Percentiles rank a stretch among this genome's conserved stretches.
Conservation (phyloP, 2,888 invertebrate species). For the Vandiemenella viatica region DNA sequence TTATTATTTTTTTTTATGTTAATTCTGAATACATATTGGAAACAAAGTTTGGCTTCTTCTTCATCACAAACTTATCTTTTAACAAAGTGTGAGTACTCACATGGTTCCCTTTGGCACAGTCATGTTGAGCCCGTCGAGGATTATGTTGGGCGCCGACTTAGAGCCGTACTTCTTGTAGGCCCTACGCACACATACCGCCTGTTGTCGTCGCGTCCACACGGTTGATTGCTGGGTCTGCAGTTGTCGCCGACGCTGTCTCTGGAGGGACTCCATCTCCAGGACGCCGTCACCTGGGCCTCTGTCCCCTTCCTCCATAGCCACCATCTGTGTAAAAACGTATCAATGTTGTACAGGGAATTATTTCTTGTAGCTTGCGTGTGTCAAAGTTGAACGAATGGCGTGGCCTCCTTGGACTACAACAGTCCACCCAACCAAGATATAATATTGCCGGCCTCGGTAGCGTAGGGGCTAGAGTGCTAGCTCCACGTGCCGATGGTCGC, state of each 20-base stretch:
- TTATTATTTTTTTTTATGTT: too few species aligned
- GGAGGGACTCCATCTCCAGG: background rate
- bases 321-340: too few species aligned
- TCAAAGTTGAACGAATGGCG: too few species aligned
- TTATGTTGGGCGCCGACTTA: constrained; percentile 60
- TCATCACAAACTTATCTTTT: background rate
- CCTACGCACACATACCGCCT: constrained; percentile 70
- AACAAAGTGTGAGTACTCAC: constrained; percentile 39
- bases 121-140: constrained; percentile 79
- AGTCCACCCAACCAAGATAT: too few species aligned
- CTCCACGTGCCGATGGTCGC: too few species aligned
- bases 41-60: too few species aligned
- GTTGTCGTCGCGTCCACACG: constrained; percentile 52
- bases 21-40: too few species aligned
- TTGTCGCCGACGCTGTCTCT: constrained; percentile 1
- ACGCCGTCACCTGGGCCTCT: background rate
- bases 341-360: too few species aligned
- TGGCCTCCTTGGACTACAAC: too few species aligned
- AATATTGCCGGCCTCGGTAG: too few species aligned
- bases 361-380: too few species aligned
- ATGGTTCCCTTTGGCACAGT: constrained; percentile 80
- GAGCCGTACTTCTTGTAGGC: constrained; percentile 75
- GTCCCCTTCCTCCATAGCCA: background rate
- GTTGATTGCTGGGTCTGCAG: constrained; percentile 44
- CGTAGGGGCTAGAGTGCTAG: too few species aligned